Percentiles rank a stretch among this genome's conserved stretches.
Evolutionary conservation across 2,797 vertebrate species (phyloP).

Genomic region (Gymnoscopelus microlampas): DNA sequence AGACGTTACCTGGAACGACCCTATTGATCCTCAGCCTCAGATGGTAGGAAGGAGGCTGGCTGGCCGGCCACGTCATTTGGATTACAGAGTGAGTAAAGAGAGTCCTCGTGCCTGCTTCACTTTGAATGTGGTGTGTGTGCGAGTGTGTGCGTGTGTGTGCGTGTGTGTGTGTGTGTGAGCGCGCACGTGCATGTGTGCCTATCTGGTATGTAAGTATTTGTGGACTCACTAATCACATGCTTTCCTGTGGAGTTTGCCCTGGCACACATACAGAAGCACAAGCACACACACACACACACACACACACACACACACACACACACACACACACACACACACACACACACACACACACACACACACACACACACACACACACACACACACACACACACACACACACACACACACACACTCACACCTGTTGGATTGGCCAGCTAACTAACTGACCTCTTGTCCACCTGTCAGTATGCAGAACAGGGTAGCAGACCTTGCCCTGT

Average conservation of each 20-base stretch:
- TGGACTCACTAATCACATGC: slow-evolving; percentile 37
- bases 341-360: slow-evolving; percentile 2
- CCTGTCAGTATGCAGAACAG: slow-evolving; percentile 26
- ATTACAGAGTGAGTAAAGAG: too few relatives aligned
- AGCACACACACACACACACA: slow-evolving; percentile 23
- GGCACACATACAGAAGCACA: slow-evolving; percentile 4
- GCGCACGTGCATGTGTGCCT: slow-evolving; percentile 12
- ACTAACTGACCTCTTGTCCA: slow-evolving; percentile 43
- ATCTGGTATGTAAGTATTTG: background rate
- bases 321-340: slow-evolving; percentile 25
- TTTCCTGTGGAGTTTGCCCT: slow-evolving; percentile 31
- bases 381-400: slow-evolving; percentile 18
- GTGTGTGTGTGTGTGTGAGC: background rate
- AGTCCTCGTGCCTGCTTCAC: background rate
- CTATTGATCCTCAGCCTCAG: slow-evolving; percentile 53
- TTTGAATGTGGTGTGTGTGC: slow-evolving; percentile 47
- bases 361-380: slow-evolving; percentile 9
- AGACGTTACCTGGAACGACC: slow-evolving; percentile 52
- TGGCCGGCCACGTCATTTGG: too few relatives aligned
- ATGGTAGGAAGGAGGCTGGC: slow-evolving; percentile 1
- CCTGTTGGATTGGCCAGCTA: slow-evolving; percentile 32
- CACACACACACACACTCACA: slow-evolving; percentile 22
- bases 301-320: slow-evolving; percentile 14
- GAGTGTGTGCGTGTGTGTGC: background rate
- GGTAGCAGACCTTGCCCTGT: slow-evolving; percentile 67